Conservation (phyloP, 2,888 invertebrate genomes). For the Cephus pygmeus region DNA sequence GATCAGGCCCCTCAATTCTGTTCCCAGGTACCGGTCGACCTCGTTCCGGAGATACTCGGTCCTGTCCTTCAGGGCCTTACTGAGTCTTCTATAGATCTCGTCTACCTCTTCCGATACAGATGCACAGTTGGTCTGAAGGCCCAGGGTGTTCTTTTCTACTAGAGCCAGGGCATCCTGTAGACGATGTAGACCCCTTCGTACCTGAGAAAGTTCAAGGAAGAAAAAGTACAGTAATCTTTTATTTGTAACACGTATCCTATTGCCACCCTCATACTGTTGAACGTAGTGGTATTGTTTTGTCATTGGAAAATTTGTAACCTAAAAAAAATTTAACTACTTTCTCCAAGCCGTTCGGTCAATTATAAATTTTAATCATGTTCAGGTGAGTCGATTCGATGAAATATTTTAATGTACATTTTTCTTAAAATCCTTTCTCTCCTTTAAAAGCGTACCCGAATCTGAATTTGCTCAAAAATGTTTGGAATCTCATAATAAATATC, state of each 20-base stretch:
- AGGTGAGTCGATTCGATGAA: not conserved
- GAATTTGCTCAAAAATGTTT: conserved; percentile 45
- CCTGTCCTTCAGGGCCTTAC: conserved; percentile 90
- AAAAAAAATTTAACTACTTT: not conserved
- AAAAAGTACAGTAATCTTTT: not conserved
- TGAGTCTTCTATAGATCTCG: conserved; percentile 87
- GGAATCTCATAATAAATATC: conserved; percentile 48
- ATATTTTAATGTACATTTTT: not conserved
- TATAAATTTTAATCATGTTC: not conserved
- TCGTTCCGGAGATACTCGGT: conserved; percentile 88
- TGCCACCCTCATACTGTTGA: not conserved
- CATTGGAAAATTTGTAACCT: not conserved
- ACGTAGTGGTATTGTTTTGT: not conserved
- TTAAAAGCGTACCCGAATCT: not conserved
- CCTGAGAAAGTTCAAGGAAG: conserved; percentile 52
- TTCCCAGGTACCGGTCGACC: conserved; percentile 90
- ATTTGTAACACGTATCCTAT: not conserved
- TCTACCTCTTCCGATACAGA: conserved; percentile 94
- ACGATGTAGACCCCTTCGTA: conserved; percentile 87
- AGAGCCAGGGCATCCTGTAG: conserved; percentile 86
- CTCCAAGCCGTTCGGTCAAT: not conserved
- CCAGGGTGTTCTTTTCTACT: conserved; percentile 89
- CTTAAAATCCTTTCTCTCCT: not conserved
- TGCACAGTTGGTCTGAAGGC: conserved; percentile 88
- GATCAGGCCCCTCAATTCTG: conserved; percentile 86